Base-by-base conservation (phyloP, 1,140 invertebrate species). In the Drosophila insularis region DNA sequence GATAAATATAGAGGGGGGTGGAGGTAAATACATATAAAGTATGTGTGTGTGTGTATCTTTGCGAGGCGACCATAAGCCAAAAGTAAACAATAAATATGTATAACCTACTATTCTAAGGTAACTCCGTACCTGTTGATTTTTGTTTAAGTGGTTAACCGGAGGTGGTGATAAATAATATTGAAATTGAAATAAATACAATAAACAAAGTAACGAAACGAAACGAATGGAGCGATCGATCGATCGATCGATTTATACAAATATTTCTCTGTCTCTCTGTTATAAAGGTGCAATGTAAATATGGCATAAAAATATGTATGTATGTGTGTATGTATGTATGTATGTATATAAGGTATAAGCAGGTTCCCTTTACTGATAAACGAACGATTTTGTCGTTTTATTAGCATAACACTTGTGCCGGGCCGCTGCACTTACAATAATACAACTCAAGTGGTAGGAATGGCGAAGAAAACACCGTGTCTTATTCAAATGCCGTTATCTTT, bases 161-260 rank as follows among this genome's bases (percentile, higher is more conserved):
- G 37, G 13, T 31, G 37, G 54, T 69, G 69, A 82, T 89, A 87
- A 84, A 89, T 78, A 87, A 84, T 87, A 87, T 87, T 89, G 80
- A 84, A 87, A 87, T 89, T 89, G 77, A 72, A 87, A 82, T 89
- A 82, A 87, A 89, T 87, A 87, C 84, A 74, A 77, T 89, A 87
- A 87, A 84, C 84, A 89, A 43, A 80, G 59, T 67, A 58, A 58
- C 46, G 58, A 8, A 54, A 55, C 5, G 39, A 40, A 40, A 43
- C 7, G 43, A 66, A 65, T 59, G 67, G 59, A 82, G 46, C 80
- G 80, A 87, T 89, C 85, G 84, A 80, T 87, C 71, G 59, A 82
- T 54, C 76, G 80, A 87, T 89, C 85, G 84, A 80, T 87, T 89
- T 80, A 84, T 70, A 74, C 87, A 77, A 82, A 86, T 59, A 78